phyloP scores from a whole-genome alignment of 30 jellyfish, hydroid and myxozoan genomes.

The Catostylus mosaicus region DNA sequence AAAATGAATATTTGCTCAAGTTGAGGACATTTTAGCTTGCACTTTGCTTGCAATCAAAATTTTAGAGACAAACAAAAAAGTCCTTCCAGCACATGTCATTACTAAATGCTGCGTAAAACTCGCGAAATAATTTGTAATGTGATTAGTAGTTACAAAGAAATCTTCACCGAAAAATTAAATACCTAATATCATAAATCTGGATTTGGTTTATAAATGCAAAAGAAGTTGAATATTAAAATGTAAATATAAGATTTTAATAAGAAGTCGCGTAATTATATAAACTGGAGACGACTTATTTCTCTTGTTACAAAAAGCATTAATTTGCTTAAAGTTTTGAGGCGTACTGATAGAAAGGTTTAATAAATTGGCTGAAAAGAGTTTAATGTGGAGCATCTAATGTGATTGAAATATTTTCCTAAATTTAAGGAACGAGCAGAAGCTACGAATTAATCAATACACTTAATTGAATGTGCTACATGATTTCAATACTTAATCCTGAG shows the following conservation, averaged over 20 bases:
- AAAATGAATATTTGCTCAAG: constrained; percentile 2
- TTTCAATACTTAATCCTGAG: no score
- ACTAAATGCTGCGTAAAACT: background rate
- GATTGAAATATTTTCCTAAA: no score
- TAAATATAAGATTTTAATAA: background rate
- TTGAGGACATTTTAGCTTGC: background rate
- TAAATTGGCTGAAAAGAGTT: no score
- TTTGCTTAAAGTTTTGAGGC: background rate
- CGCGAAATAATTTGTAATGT: background rate
- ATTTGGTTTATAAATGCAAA: background rate
- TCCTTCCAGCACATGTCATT: background rate
- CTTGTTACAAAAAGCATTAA: background rate
- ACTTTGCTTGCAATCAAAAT: constrained; percentile 3
- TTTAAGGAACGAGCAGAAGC: no score
- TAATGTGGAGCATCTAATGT: no score
- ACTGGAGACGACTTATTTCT: background rate
- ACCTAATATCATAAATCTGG: background rate
- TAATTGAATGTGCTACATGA: no score
- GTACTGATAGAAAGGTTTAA: no score
- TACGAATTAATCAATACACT: no score
- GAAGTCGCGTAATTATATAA: background rate
- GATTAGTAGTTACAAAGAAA: constrained; percentile 11
- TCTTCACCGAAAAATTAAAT: background rate
- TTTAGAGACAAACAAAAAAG: background rate
- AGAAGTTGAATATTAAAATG: background rate